Percentiles rank a stretch among this genome's conserved stretches.
phyloP scores from a whole-genome alignment of 2,888 invertebrate species.

The Chironomus tentans region DNA sequence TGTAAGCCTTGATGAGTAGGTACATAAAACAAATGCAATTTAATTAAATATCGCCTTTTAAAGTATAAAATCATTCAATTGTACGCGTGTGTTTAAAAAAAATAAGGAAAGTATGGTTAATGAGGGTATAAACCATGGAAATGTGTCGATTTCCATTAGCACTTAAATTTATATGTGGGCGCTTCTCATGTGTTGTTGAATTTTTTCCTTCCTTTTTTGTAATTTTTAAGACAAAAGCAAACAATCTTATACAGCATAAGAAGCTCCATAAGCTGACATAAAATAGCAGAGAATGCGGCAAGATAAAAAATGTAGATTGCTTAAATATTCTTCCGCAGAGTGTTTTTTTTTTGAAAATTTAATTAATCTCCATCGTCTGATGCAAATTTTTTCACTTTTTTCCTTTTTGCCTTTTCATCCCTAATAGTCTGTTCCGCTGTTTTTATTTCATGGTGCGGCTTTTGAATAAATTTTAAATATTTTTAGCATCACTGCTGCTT shows the following conservation, averaged over 20 bases:
- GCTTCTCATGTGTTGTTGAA: neutral
- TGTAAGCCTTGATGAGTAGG: neutral
- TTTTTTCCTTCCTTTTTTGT: neutral
- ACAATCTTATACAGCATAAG: no score
- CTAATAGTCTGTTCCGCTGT: neutral
- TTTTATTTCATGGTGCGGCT: neutral
- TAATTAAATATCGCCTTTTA: neutral
- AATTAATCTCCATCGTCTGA: slow-evolving; percentile 20
- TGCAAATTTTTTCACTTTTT: slow-evolving; percentile 10
- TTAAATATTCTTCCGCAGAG: neutral
- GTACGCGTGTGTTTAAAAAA: neutral
- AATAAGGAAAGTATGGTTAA: neutral
- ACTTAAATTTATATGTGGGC: neutral
- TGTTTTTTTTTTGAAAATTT: slow-evolving; percentile 5
- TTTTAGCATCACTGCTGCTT: neutral
- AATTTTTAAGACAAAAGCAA: neutral
- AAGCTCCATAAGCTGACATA: no score
- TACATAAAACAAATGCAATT: neutral
- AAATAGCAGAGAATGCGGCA: neutral
- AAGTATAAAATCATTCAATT: neutral
- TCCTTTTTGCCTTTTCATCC: neutral
- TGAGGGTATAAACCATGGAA: neutral
- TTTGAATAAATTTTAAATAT: slow-evolving; percentile 13
- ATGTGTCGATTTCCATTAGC: slow-evolving; percentile 22
- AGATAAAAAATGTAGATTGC: neutral